A percentile compares a stretch with the other conserved stretches of the same genome.
Evolutionary conservation across 2,888 invertebrate species (phyloP).

Genomic region (Trissoscelio sp.): DNA sequence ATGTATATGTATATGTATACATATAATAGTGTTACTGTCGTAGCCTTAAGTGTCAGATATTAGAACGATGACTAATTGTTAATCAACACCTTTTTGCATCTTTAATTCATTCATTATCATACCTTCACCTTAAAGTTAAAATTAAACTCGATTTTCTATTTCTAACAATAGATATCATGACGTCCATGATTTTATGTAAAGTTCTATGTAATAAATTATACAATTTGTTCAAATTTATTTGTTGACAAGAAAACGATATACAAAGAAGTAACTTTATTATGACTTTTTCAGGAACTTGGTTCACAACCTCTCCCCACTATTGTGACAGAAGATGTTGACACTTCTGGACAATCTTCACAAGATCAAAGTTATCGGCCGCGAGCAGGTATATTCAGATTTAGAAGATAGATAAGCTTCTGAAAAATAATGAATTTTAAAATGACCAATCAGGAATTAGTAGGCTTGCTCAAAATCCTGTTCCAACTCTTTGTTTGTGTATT

Average conservation of each 20-base stretch:
- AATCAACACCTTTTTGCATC: conserved; percentile 30
- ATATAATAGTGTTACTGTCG: conserved; percentile 23
- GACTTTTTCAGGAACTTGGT: conserved; percentile 85
- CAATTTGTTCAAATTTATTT: too few relatives aligned
- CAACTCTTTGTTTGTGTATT: too few relatives aligned
- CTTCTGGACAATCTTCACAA: conserved; percentile 82
- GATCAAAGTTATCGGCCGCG: conserved; percentile 84
- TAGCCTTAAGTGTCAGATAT: conserved; percentile 35
- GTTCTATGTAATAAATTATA: too few relatives aligned
- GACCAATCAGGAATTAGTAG: too few relatives aligned
- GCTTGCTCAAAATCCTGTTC: too few relatives aligned
- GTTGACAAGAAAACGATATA: too few relatives aligned
- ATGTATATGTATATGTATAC: too few relatives aligned
- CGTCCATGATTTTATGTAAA: not conserved
- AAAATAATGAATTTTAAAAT: too few relatives aligned
- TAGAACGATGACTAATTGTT: conserved; percentile 34
- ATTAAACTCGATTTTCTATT: not conserved
- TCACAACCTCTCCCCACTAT: conserved; percentile 87
- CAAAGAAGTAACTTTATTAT: too few relatives aligned
- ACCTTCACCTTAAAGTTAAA: not conserved
- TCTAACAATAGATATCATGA: not conserved
- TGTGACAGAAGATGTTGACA: conserved; percentile 84
- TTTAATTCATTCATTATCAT: conserved; percentile 11
- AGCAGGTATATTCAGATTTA: conserved; percentile 85
- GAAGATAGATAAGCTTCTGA: too few relatives aligned